phyloP scores from a whole-genome alignment of 2,888 invertebrate genomes.

The Drosophila falleni region DNA sequence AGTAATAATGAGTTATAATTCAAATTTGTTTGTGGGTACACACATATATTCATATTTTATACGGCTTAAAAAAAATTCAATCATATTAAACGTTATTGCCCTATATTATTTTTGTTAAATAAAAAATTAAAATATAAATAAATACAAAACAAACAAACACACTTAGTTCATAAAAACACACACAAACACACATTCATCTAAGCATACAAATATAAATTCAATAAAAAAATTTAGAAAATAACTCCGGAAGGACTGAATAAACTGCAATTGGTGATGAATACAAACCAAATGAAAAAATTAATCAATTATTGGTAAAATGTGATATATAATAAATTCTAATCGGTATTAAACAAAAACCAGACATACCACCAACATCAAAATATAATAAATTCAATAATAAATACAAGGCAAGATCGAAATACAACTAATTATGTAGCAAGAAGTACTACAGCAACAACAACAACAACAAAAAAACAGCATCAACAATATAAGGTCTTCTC shows the following conservation, averaged over 20 bases:
- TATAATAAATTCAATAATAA: conserved; percentile 1
- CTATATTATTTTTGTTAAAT: not conserved
- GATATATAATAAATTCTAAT: not conserved
- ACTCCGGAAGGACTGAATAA: not conserved
- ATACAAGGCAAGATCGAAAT: conserved; percentile 3
- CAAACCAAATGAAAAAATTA: not conserved
- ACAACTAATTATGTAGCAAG: conserved; percentile 16
- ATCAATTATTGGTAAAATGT: not conserved
- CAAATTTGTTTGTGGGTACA: not conserved
- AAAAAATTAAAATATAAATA: not conserved
- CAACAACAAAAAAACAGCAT: conserved; percentile 38
- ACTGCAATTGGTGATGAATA: not conserved
- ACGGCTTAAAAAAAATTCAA: not conserved
- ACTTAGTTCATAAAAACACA: not conserved
- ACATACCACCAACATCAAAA: not conserved
- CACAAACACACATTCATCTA: not conserved
- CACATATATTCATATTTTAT: not conserved
- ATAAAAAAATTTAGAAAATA: not conserved
- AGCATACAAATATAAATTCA: conserved; percentile 2
- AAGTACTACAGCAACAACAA: conserved; percentile 28
- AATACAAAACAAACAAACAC: not conserved
- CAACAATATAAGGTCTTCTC: conserved; percentile 49
- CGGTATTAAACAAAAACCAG: conserved; percentile 8
- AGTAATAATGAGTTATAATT: not conserved
- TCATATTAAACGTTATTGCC: not conserved